These are phyloP conservation scores for Tenthredo mesomela DNA, from an alignment of 2,888 invertebrate genomes.

Conservation along the genomic window DNA sequence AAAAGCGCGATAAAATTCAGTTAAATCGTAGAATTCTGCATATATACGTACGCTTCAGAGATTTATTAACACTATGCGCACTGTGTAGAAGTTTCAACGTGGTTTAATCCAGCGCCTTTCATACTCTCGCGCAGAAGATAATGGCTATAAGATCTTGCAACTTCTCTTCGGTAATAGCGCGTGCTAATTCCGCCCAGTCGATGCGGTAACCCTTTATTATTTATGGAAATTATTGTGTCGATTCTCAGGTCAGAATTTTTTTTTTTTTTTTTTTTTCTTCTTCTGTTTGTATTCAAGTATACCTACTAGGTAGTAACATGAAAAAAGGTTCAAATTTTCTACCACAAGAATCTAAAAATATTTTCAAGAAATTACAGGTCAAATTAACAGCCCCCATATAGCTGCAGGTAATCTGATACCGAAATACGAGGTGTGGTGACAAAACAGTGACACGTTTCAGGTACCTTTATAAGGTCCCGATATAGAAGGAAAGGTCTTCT, in stretches of 20 bases:
- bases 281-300: neutral
- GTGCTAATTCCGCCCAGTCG: conserved; percentile 39
- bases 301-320: too few species aligned
- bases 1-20: conserved; percentile 48
- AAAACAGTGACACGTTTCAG: conserved; percentile 41
- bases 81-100: conserved; percentile 56
- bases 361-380: neutral
- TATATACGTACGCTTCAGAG: neutral
- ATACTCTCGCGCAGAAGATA: conserved; percentile 23
- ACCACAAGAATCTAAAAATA: neutral
- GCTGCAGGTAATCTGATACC: conserved; percentile 32
- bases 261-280: neutral
- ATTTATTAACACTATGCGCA: conserved; percentile 25
- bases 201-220: conserved; percentile 26
- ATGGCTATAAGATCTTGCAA: conserved; percentile 15
- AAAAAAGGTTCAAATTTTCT: neutral
- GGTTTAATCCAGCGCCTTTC: conserved; percentile 51
- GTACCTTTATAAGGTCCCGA: neutral
- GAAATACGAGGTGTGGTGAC: conserved; percentile 21
- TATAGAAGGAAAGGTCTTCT: conserved; percentile 38
- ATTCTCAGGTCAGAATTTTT: neutral
- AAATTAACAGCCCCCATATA: neutral
- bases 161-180: conserved; percentile 37
- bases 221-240: conserved; percentile 33
- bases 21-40: conserved; percentile 51